Percentiles rank a stretch among this genome's conserved stretches.
Evolutionary conservation across 2,888 invertebrate species (phyloP).

Genomic region (Eugnorisma glareosa): DNA sequence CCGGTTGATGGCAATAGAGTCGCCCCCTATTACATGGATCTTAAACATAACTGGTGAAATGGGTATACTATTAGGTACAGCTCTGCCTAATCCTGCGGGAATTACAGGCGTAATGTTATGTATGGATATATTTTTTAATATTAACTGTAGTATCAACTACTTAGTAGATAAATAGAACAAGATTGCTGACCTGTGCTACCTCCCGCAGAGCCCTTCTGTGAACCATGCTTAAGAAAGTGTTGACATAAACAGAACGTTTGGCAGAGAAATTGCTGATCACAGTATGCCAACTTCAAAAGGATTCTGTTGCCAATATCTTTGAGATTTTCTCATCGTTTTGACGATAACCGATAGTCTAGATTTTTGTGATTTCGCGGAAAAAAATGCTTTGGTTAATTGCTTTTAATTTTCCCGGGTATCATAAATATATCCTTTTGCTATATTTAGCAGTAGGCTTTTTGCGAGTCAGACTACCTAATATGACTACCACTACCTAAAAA

Average conservation of each 20-base stretch:
- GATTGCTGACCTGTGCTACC: neutral
- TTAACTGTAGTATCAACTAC: neutral
- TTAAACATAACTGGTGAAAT: too few relatives aligned
- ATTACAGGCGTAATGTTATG: too few relatives aligned
- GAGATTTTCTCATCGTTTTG: neutral
- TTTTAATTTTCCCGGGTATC: conserved; percentile 1
- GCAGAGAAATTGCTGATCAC: conserved; percentile 35
- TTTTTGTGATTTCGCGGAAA: neutral
- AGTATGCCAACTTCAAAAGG: conserved; percentile 7
- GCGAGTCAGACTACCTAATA: too few relatives aligned
- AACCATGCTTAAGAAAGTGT: conserved; percentile 8
- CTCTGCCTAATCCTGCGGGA: too few relatives aligned
- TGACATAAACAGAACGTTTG: conserved; percentile 18
- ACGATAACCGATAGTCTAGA: neutral
- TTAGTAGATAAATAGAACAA: neutral
- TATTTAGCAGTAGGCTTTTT: too few relatives aligned
- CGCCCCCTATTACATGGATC: too few relatives aligned
- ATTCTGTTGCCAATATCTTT: conserved; percentile 24
- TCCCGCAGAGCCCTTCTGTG: neutral
- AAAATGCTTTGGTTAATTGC: neutral
- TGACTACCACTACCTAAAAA: too few relatives aligned
- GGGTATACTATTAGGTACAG: too few relatives aligned
- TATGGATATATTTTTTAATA: too few relatives aligned
- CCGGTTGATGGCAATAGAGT: too few relatives aligned
- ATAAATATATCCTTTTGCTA: neutral